Conservation (phyloP, 2,797 vertebrate species). For the Falco novaeseelandiae region DNA sequence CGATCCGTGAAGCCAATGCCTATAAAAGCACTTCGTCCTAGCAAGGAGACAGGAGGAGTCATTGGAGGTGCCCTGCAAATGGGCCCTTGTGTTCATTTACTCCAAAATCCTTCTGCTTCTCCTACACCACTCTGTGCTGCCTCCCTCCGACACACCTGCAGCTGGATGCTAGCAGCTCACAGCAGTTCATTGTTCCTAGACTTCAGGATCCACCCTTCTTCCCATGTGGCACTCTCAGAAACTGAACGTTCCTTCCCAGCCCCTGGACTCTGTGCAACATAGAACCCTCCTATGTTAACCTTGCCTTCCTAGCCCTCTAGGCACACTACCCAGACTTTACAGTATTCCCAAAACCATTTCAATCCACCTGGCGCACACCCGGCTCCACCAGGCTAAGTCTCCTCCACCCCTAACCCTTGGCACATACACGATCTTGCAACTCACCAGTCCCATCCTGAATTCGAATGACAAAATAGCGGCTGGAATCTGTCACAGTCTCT, state of each 20-base stretch:
- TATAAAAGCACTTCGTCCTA: constrained; percentile 94
- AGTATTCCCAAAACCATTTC: neutral
- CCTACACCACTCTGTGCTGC: neutral
- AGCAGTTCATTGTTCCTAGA: neutral
- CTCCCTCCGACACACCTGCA: neutral
- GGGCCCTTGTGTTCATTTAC: neutral
- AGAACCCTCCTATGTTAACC: neutral
- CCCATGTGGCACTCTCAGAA: rapidly evolving
- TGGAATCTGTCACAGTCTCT: constrained; percentile 94
- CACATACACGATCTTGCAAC: neutral
- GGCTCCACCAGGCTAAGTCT: neutral
- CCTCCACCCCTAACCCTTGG: neutral
- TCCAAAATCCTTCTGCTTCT: constrained; percentile 1
- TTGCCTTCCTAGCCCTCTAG: neutral
- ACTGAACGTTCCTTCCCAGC: neutral
- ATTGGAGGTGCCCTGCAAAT: neutral
- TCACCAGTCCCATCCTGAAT: constrained; percentile 93
- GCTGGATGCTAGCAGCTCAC: neutral
- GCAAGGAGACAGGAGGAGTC: constrained; percentile 1
- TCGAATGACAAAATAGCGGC: constrained; percentile 92
- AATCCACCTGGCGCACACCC: neutral
- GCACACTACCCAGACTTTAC: neutral
- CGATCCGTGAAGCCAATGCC: constrained; percentile 93
- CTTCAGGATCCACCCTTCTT: neutral
- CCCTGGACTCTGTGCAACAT: neutral